Conservation (phyloP, 2,797 vertebrate genomes). For the Lateolabrax maculatus region DNA sequence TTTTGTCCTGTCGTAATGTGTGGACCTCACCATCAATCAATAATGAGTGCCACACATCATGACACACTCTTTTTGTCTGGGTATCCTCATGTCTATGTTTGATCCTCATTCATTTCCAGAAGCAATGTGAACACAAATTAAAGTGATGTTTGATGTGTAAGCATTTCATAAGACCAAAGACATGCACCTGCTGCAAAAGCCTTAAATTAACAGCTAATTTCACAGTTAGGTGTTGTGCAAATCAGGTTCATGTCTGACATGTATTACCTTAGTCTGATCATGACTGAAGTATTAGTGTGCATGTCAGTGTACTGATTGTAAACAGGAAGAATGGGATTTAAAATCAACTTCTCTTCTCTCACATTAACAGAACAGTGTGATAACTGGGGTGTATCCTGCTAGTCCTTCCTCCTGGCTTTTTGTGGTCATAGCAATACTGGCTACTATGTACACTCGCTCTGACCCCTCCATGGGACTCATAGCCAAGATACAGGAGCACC, state of each 20-base stretch:
- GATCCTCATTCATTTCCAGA: background rate
- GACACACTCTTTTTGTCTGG: background rate
- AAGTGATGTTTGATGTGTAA: background rate
- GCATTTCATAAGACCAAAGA: background rate
- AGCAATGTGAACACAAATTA: background rate
- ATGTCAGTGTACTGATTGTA: background rate
- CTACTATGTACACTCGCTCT: conserved; percentile 92
- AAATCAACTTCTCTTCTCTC: conserved; percentile 9
- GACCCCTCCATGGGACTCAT: conserved; percentile 96
- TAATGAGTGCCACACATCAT: background rate
- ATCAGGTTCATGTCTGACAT: background rate
- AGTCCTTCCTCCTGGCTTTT: conserved; percentile 95
- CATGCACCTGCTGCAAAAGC: background rate
- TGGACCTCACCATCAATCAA: conserved; percentile 20
- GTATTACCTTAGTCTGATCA: background rate
- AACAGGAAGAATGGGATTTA: conserved; percentile 19
- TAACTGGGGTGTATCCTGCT: conserved; percentile 91
- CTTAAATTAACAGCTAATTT: background rate
- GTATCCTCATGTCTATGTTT: background rate
- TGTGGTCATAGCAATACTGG: conserved; percentile 92
- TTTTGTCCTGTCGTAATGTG: background rate
- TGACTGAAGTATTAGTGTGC: background rate
- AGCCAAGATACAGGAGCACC: conserved; percentile 93
- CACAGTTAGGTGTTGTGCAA: background rate
- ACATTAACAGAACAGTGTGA: conserved; percentile 88